Base-by-base conservation (phyloP, 2,113 vertebrate genomes). In the Plecotus auritus region DNA sequence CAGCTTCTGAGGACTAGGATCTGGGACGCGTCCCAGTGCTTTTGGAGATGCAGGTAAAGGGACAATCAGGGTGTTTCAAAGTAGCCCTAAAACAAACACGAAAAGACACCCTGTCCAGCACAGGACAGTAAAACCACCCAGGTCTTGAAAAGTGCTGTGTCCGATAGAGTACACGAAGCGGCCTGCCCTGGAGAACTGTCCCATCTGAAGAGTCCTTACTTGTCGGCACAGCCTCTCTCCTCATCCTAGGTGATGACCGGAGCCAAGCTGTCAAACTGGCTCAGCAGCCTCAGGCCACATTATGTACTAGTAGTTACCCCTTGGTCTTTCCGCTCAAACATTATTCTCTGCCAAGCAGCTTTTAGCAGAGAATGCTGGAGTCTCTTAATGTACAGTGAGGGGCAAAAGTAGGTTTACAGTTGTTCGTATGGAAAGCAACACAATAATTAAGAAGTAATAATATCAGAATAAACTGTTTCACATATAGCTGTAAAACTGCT, bases 21-120 rank as follows among this genome's bases (percentile, higher is more conserved):
- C 3, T 66, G 70, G 22, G 59, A 90, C 47, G 54, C 30, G 73
- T 73, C 26, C 47, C 40, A n/a, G n/a, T 42, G 73, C 13, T 70
- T 74, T 35, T 83, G 37, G 77, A 49, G 87, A 26, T 96, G 67
- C 80, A 95, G 61, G 45, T 95, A 64, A 70, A 78, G 23, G 95
- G 93, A n/a, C 51, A 91, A 95, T 94, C 88, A 95, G 95, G 51
- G 86, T 89, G 13, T 80, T 95, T 56, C 51, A 49, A 93, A 93
- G 93, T 61, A 70, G 69, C 70, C 76, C 0, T 81, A 80, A 85
- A 96, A 54, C 47, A 95, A 2, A 59, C 89, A 93, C 70, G 59
- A 90, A 83, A 97, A 95, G 13, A 64, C 96, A 8, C 12, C 17
- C 92, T 93, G 40, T 93, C 77, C 37, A 93, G 37, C 95, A 73